Conservation (phyloP, 2,113 vertebrate genomes). For the Amphiprion percula region DNA sequence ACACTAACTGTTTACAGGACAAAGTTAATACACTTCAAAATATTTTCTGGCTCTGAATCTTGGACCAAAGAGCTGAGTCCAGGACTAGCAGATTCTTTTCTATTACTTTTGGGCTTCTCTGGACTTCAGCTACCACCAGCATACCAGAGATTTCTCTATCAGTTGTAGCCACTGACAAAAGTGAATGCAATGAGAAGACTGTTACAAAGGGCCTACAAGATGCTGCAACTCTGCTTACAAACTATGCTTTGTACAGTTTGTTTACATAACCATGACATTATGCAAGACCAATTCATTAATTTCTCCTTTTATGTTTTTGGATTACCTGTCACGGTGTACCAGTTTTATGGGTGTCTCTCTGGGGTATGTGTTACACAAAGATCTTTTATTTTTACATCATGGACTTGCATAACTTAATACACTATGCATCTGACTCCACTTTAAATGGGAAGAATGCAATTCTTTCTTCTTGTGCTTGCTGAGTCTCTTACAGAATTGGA, state of each 20-base stretch:
- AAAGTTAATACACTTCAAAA: slow-evolving; percentile 35
- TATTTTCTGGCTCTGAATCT: slow-evolving; percentile 46
- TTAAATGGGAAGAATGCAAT: slow-evolving; percentile 48
- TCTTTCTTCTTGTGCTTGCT: slow-evolving; percentile 5
- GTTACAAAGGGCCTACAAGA: slow-evolving; percentile 70
- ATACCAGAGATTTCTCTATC: slow-evolving; percentile 71
- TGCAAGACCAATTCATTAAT: slow-evolving; percentile 57
- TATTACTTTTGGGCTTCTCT: slow-evolving; percentile 40
- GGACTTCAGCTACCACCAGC: slow-evolving; percentile 75
- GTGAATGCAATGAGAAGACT: slow-evolving; percentile 66
- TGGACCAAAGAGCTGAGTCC: slow-evolving; percentile 73
- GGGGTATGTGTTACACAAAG: slow-evolving; percentile 26
- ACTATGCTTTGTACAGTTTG: slow-evolving; percentile 70
- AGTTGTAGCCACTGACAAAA: slow-evolving; percentile 58
- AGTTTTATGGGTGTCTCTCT: slow-evolving; percentile 11
- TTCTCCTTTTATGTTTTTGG: slow-evolving; percentile 9
- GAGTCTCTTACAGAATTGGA: slow-evolving; percentile 51
- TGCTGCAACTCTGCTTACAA: slow-evolving; percentile 73
- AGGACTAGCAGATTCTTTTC: slow-evolving; percentile 51
- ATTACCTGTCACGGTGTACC: slow-evolving; percentile 35
- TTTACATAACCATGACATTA: slow-evolving; percentile 74
- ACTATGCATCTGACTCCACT: slow-evolving; percentile 67
- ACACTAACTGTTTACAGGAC: slow-evolving; percentile 74
- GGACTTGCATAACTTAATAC: slow-evolving; percentile 44
- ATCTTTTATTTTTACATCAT: slow-evolving; percentile 1